Evolutionary conservation across 2,113 vertebrate genomes (phyloP).

Genomic region (Baryphthengus martii): DNA sequence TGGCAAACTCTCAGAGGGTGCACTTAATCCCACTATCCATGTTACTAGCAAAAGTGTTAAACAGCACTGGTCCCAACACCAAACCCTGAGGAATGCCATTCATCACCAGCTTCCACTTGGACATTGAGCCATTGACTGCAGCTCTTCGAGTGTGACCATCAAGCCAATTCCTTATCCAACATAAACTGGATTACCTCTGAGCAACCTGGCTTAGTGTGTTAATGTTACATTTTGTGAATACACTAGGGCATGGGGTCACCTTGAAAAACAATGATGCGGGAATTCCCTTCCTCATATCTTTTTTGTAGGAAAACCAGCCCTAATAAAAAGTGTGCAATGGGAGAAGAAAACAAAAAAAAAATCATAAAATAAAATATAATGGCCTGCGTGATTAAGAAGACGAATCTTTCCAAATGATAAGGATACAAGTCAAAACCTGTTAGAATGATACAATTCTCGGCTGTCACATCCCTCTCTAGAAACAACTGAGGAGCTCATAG

Average conservation of each 20-base stretch:
- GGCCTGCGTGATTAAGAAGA: background rate
- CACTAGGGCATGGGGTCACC: background rate
- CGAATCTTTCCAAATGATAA: background rate
- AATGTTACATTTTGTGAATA: background rate
- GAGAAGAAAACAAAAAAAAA: background rate
- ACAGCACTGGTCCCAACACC: no score
- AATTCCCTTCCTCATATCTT: background rate
- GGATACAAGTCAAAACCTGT: background rate
- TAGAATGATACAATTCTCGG: background rate
- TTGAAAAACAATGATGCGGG: background rate
- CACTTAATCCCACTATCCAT: background rate
- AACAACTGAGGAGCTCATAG: background rate
- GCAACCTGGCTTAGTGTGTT: conserved; percentile 18
- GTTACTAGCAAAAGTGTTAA: background rate
- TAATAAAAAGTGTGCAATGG: background rate
- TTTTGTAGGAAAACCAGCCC: background rate
- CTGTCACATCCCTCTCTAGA: background rate
- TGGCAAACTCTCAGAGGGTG: background rate
- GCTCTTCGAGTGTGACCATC: background rate
- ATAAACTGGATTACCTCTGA: background rate
- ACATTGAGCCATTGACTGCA: background rate
- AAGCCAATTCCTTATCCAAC: background rate
- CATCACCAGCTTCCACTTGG: background rate
- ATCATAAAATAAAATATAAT: background rate
- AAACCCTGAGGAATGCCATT: background rate